A percentile compares a stretch with the other conserved stretches of the same genome.
Evolutionary conservation across 2,888 invertebrate genomes (phyloP).

Genomic region (Alloscopus bannaensis): DNA sequence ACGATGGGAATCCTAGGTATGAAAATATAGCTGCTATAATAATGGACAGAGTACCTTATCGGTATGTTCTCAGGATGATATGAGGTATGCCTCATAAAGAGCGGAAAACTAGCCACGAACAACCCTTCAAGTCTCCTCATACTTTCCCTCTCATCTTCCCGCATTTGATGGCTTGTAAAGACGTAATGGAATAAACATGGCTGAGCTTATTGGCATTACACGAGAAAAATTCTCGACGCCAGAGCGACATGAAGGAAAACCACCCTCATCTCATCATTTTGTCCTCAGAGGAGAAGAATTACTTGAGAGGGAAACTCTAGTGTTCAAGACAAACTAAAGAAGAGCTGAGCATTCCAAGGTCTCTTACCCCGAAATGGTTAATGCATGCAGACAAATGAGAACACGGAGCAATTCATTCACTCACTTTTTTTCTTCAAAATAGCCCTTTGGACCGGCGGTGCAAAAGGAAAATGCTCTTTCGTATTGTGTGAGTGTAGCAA

Average conservation of each 20-base stretch:
- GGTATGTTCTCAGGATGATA: neutral
- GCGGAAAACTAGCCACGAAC: conserved; percentile 30
- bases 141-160: neutral
- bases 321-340: neutral
- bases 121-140: conserved; percentile 32
- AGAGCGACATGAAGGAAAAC: conserved; percentile 13
- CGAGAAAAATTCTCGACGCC: conserved; percentile 17
- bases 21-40: no score
- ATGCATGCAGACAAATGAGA: conserved; percentile 66
- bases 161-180: conserved; percentile 43
- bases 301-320: neutral
- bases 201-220: conserved; percentile 21
- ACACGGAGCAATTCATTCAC: conserved; percentile 34
- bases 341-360: conserved; percentile 15
- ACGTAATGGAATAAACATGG: conserved; percentile 16
- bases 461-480: neutral
- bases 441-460: conserved; percentile 8
- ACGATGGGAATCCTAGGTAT: no score
- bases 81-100: neutral
- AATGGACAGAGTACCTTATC: neutral
- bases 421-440: conserved; percentile 1
- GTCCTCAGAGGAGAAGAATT: conserved; percentile 2
- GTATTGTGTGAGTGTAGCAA: neutral
- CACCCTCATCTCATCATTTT: neutral
- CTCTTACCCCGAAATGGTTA: conserved; percentile 52